phyloP scores from a whole-genome alignment of 2,797 vertebrate species.

The Phoebastria nigripes region DNA sequence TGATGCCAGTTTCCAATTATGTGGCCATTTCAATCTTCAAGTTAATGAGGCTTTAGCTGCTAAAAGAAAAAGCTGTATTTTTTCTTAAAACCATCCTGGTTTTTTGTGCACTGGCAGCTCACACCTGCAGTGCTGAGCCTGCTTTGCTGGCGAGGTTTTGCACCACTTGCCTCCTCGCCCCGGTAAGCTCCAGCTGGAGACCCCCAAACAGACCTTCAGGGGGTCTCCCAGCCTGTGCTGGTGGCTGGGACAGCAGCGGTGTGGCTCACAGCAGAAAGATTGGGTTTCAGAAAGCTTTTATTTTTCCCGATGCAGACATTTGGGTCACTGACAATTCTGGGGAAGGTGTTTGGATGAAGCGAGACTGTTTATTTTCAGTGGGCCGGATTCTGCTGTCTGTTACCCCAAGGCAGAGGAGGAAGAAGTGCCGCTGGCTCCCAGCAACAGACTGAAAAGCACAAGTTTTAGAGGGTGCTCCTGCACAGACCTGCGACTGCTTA shows the following conservation, averaged over 20 bases:
- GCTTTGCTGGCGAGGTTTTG: neutral
- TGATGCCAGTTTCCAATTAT: neutral
- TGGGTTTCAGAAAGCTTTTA: neutral
- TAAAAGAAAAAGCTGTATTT: neutral
- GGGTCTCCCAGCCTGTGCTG: neutral
- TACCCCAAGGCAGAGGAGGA: neutral
- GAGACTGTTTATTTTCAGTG: neutral
- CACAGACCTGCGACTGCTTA: neutral
- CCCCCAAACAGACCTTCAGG: neutral
- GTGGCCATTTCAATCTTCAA: neutral
- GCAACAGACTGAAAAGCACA: neutral
- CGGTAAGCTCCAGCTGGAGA: neutral
- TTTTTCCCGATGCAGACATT: rapidly evolving
- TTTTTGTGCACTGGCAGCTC: neutral
- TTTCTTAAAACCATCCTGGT: neutral
- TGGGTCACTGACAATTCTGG: neutral
- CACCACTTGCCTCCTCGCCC: neutral
- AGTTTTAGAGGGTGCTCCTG: neutral
- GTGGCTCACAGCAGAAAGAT: rapidly evolving
- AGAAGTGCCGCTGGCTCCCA: neutral
- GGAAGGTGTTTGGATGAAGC: neutral
- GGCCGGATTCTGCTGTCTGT: neutral
- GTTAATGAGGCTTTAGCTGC: neutral
- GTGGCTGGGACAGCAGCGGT: neutral
- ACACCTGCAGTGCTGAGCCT: neutral